Conservation (phyloP, 1,140 invertebrate species). For the Brachionus rotundiformis region DNA sequence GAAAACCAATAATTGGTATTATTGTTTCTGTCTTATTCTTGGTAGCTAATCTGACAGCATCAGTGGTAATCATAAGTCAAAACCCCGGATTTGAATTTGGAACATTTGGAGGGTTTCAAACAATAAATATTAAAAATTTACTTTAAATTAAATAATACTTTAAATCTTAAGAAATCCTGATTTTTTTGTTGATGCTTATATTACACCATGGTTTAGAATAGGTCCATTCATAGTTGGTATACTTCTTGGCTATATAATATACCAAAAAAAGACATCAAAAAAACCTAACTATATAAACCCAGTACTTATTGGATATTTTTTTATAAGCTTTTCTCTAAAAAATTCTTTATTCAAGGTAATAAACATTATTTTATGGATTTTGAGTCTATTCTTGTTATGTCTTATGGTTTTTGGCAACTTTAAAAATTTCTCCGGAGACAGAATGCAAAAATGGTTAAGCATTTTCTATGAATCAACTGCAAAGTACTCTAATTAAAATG, state of each 20-base stretch:
- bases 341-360: background rate
- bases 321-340: background rate
- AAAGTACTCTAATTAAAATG: background rate
- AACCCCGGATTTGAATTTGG: slow-evolving; percentile 53
- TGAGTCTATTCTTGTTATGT: background rate
- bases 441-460: background rate
- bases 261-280: background rate
- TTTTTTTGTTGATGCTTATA: slow-evolving; percentile 74
- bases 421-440: background rate
- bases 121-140: background rate
- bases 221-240: slow-evolving; percentile 67
- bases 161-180: slow-evolving; percentile 52
- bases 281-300: background rate
- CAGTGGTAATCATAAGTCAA: slow-evolving; percentile 52
- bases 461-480: slow-evolving; percentile 1
- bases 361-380: background rate
- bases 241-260: slow-evolving; percentile 61
- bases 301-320: background rate
- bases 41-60: slow-evolving; percentile 53
- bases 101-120: background rate
- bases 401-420: slow-evolving; percentile 1
- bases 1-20: slow-evolving; percentile 33
- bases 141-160: background rate
- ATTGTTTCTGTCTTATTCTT: slow-evolving; percentile 29
- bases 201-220: slow-evolving; percentile 68